Conservation (phyloP, 2,888 invertebrate species). For the Ptycholaimellus sp. region DNA sequence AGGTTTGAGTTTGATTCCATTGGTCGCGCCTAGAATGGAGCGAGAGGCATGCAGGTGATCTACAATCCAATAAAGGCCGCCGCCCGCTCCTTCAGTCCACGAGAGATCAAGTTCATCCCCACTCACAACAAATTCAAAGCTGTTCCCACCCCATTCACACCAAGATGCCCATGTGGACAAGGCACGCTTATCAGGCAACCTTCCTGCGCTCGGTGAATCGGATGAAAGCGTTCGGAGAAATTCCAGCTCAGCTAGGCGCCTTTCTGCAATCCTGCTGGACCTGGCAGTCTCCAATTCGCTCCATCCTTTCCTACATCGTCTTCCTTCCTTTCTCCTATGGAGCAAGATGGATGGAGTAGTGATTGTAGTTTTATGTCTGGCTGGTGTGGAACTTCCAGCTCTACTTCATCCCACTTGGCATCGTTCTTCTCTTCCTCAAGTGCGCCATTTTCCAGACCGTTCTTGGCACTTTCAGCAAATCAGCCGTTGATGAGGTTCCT, state of each 20-base stretch:
- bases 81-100: conserved; percentile 70
- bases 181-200: too few species aligned
- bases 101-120: conserved; percentile 77
- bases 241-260: conserved; percentile 63
- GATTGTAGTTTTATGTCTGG: background rate
- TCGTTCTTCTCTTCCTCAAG: conserved; percentile 53
- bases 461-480: too few species aligned
- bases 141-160: too few species aligned
- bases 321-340: too few species aligned
- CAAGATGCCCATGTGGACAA: too few species aligned
- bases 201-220: conserved; percentile 79
- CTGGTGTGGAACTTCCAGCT: conserved; percentile 68
- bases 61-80: conserved; percentile 72
- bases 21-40: conserved; percentile 27
- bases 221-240: conserved; percentile 61
- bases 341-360: too few species aligned
- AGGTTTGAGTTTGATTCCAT: conserved; percentile 64
- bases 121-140: conserved; percentile 83
- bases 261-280: conserved; percentile 83
- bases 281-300: conserved; percentile 73
- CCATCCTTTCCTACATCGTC: conserved; percentile 47
- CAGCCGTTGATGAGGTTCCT: too few species aligned
- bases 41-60: too few species aligned
- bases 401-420: conserved; percentile 62
- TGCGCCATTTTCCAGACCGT: too few species aligned